phyloP scores from a whole-genome alignment of 1,140 invertebrate species.

The Drosophila mojavensis region DNA sequence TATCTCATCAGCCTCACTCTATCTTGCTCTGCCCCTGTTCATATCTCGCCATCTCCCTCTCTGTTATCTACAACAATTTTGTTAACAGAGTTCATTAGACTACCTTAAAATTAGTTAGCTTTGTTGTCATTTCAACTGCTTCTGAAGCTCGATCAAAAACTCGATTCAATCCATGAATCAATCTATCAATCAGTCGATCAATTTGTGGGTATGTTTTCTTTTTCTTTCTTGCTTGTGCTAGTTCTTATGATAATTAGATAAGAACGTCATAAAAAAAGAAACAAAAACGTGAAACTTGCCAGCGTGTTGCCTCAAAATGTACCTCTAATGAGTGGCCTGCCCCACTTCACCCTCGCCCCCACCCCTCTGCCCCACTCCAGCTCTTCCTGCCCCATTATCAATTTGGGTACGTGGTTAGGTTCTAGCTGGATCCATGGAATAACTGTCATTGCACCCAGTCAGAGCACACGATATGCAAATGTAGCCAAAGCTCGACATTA shows the following conservation, averaged over 20 bases:
- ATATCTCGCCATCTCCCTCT: no score
- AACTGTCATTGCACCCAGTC: constrained; percentile 35
- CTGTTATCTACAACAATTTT: not conserved
- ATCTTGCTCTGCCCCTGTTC: not conserved
- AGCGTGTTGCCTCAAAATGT: constrained; percentile 18
- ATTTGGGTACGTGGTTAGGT: constrained; percentile 32
- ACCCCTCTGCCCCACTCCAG: not conserved
- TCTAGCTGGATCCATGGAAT: constrained; percentile 21
- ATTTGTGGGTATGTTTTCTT: not conserved
- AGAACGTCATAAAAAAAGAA: constrained; percentile 55
- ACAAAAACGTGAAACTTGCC: constrained; percentile 52
- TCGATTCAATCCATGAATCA: constrained; percentile 40
- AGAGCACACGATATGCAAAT: constrained; percentile 58
- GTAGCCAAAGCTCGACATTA: constrained; percentile 43
- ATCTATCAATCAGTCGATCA: constrained; percentile 50
- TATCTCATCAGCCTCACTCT: no score
- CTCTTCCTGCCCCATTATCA: not conserved
- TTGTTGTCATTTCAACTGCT: constrained; percentile 3
- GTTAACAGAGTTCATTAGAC: constrained; percentile 62
- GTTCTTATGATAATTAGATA: constrained; percentile 72
- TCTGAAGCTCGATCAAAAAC: constrained; percentile 12
- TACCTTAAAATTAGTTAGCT: constrained; percentile 34
- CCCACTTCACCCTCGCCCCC: not conserved
- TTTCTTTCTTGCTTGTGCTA: constrained; percentile 12
- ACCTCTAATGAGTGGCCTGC: constrained; percentile 50